These are phyloP conservation scores for Ptychoptera albimana DNA, from an alignment of 2,888 invertebrate genomes.

Conservation along the genomic window DNA sequence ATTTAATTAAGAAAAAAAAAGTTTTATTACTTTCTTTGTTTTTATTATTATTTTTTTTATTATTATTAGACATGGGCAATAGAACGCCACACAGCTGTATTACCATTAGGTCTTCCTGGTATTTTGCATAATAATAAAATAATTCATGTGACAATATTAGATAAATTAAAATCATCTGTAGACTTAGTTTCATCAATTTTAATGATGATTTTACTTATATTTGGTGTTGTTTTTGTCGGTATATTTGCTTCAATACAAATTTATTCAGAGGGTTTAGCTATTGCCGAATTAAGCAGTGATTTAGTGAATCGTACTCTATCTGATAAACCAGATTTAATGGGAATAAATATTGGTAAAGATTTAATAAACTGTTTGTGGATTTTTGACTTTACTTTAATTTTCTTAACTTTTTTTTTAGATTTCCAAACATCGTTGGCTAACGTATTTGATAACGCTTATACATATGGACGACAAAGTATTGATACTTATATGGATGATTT, in stretches of 20 bases:
- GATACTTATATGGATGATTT: slow-evolving; percentile 69
- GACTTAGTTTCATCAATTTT: slow-evolving; percentile 76
- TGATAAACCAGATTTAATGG: slow-evolving; percentile 71
- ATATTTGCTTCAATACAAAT: slow-evolving; percentile 60
- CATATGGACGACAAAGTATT: slow-evolving; percentile 82
- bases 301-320: slow-evolving; percentile 77
- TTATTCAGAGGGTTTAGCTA: slow-evolving; percentile 85
- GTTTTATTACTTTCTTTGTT: neutral
- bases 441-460: slow-evolving; percentile 81
- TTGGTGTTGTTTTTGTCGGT: slow-evolving; percentile 61
- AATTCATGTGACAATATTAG: slow-evolving; percentile 43
- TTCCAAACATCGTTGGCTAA: slow-evolving; percentile 58
- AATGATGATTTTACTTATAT: slow-evolving; percentile 70
- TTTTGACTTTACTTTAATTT: neutral
- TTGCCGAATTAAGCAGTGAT: slow-evolving; percentile 76
- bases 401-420: slow-evolving; percentile 8
- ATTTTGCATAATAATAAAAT: slow-evolving; percentile 51
- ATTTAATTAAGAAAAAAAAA: neutral
- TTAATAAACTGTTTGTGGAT: neutral
- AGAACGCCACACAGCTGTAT: slow-evolving; percentile 41
- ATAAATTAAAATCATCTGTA: slow-evolving; percentile 54
- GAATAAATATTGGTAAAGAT: slow-evolving; percentile 22
- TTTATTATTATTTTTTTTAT: neutral
- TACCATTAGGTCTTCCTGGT: slow-evolving; percentile 65
- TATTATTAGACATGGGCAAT: slow-evolving; percentile 33